Evolutionary conservation across 2,888 invertebrate genomes (phyloP), one percentile per base, ranked within the genome.

Genomic region (Ochropacha duplaris): DNA sequence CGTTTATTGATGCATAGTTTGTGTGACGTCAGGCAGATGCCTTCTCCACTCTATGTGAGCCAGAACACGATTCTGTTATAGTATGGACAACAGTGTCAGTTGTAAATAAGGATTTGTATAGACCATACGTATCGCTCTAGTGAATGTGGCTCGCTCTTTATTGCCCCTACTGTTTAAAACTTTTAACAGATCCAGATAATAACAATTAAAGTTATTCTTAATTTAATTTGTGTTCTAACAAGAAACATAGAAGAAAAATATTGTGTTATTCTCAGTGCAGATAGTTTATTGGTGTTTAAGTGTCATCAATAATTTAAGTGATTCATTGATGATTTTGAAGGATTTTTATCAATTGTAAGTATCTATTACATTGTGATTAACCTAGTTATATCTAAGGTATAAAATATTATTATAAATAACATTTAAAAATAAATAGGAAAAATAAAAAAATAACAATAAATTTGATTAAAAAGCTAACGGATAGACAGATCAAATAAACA

Each of bases 101-200:
- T 88, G 92, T 92, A 92, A 92, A 90, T 92, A 93, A 92, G 93
- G 86, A 88, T 91, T 90, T 90, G 93, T 91, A 88, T 91, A 88
- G 92, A 82, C 87, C 84, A 88, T 88, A 93, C 93, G 93, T 90
- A 88, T 88, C 87, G 85, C 76, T 81, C 83, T 85, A 81, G 88
- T 88, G 86, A 78, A 78, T 81, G 84, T 83, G 76, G 74, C 71
- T 69, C 62, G 71, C 81, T 77, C 76, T 84, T 81, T 79, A 80
- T 79, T 76, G 78, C 71, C 76, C 72, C 66, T 72, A 74, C 77
- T 79, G 76, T 81, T 79, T 74, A 64, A 74, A 76, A 69, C 69
- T 72, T 76, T 79, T 71, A 44, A 44, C 72, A 74, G 73, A 82
- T 78, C 61, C 59, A 74, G 62, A 74, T 76, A 66, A 69, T 68